Conservation (phyloP, 2,888 invertebrate genomes). For the Magallana nippona region DNA sequence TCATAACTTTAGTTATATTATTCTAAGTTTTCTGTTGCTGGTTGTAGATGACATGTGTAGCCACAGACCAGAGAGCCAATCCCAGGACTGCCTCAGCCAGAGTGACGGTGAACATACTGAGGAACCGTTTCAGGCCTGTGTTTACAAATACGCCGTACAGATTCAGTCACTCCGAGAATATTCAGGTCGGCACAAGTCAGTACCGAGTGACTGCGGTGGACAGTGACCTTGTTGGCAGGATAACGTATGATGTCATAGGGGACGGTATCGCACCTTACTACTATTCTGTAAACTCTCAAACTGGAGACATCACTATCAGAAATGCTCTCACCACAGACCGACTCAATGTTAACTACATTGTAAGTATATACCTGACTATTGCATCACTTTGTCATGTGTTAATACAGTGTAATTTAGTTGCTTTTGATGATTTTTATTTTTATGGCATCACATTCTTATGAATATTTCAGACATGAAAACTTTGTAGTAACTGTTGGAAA, state of each 20-base stretch:
- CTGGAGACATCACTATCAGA: conserved; percentile 58
- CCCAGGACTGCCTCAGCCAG: conserved; percentile 61
- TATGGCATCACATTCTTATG: too few relatives aligned
- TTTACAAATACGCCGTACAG: conserved; percentile 62
- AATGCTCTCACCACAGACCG: conserved; percentile 60
- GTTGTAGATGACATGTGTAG: conserved; percentile 63
- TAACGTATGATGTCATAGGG: conserved; percentile 69
- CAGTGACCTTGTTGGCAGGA: conserved; percentile 64
- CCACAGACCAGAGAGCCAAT: conserved; percentile 61
- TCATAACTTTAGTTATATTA: too few relatives aligned
- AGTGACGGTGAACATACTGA: conserved; percentile 66
- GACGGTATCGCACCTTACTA: conserved; percentile 71
- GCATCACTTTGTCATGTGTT: too few relatives aligned
- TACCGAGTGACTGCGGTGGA: conserved; percentile 68
- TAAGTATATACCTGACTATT: conserved; percentile 48
- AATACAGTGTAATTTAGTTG: too few relatives aligned
- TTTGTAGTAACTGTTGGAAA: too few relatives aligned
- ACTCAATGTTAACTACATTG: conserved; percentile 60
- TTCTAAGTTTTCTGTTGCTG: neutral
- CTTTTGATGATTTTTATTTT: too few relatives aligned
- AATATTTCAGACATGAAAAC: too few relatives aligned
- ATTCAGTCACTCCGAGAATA: conserved; percentile 63
- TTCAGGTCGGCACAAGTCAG: conserved; percentile 54
- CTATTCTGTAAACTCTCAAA: conserved; percentile 62
- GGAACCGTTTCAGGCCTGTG: conserved; percentile 66